Conservation (phyloP, 2,797 vertebrate genomes). For the Gymnodraco acuticeps region DNA sequence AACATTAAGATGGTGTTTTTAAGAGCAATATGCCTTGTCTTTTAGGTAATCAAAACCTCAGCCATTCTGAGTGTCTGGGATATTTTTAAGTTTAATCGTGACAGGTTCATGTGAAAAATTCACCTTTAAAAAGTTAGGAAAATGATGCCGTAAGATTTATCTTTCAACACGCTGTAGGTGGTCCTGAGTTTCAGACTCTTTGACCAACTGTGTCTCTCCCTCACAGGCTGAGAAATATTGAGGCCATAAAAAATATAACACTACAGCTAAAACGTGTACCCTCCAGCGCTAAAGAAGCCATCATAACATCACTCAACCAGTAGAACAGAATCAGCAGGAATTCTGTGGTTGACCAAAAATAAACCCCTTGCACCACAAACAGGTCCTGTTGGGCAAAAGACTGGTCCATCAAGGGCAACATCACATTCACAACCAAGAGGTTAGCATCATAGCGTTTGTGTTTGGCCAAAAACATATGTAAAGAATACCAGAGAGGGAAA, state of each 20-base stretch:
- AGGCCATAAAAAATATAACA: constrained; percentile 46
- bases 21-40: constrained; percentile 33
- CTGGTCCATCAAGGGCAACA: constrained; percentile 46
- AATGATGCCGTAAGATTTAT: constrained; percentile 19
- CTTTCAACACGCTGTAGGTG: constrained; percentile 50
- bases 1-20: constrained; percentile 37
- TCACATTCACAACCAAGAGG: constrained; percentile 44
- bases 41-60: constrained; percentile 34
- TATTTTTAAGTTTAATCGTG: constrained; percentile 35
- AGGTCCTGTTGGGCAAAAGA: constrained; percentile 29
- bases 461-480: constrained; percentile 45
- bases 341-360: constrained; percentile 41
- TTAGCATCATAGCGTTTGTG: constrained; percentile 9
- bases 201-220: constrained; percentile 22
- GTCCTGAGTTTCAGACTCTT: constrained; percentile 44
- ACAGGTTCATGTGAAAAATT: constrained; percentile 36
- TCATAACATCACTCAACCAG: constrained; percentile 29
- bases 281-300: constrained; percentile 4
- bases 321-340: constrained; percentile 21
- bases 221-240: constrained; percentile 33
- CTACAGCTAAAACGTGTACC: constrained; percentile 25
- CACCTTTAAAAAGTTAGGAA: constrained; percentile 28
- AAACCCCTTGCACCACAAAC: constrained; percentile 41
- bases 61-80: constrained; percentile 34
- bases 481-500: constrained; percentile 15